A percentile compares a stretch with the other conserved stretches of the same genome.
Evolutionary conservation across 2,888 invertebrate species (phyloP).

Genomic region (Leucozona laternaria): DNA sequence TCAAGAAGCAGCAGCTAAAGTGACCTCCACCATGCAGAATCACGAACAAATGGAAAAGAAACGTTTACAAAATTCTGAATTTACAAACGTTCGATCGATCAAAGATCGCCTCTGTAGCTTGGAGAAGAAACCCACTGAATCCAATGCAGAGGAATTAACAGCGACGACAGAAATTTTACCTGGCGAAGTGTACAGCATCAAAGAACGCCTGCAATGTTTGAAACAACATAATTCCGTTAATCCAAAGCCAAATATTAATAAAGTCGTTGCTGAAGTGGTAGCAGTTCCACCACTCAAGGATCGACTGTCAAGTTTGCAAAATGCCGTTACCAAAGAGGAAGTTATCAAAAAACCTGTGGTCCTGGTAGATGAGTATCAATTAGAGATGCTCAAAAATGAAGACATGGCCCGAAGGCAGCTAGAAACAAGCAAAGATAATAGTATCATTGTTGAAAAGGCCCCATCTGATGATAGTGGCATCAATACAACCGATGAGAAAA

Average conservation of each 20-base stretch:
- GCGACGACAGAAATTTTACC: constrained; percentile 81
- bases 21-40: constrained; percentile 28
- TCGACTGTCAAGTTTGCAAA: constrained; percentile 82
- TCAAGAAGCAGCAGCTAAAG: constrained; percentile 80
- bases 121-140: constrained; percentile 86
- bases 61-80: constrained; percentile 82
- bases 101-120: constrained; percentile 89
- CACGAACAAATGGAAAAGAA: constrained; percentile 76
- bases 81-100: constrained; percentile 88
- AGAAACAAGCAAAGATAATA: constrained; percentile 59
- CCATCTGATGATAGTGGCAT: constrained; percentile 86
- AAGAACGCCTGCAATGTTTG: constrained; percentile 87
- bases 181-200: constrained; percentile 87
- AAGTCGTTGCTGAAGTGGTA: constrained; percentile 80
- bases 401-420: constrained; percentile 78
- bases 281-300: constrained; percentile 83
- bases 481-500: constrained; percentile 89
- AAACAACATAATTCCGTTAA: constrained; percentile 83
- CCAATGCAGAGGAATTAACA: constrained; percentile 81
- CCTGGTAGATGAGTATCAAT: constrained; percentile 84
- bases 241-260: constrained; percentile 76
- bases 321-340: constrained; percentile 82
- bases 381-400: constrained; percentile 84
- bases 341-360: constrained; percentile 81
- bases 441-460: constrained; percentile 63